Evolutionary conservation across 2,797 vertebrate genomes (phyloP), one percentile per base, ranked within the genome.

Genomic region (Enteromius mattozi): DNA sequence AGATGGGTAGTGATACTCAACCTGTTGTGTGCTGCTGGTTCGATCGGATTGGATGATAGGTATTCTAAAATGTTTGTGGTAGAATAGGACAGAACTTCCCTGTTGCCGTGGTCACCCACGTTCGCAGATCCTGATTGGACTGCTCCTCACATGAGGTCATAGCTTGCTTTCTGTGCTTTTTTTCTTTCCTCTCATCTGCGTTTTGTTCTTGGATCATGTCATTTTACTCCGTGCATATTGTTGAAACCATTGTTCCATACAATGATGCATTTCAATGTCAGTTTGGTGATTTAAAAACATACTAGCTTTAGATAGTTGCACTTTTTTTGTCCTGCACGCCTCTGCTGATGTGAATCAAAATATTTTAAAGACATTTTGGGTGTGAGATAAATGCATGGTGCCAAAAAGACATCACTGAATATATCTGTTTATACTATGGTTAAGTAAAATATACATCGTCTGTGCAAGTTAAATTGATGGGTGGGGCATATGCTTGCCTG

Each of bases 81-180:
- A 86, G 88, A 85, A 84, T 86, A 89, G 88, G 88, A 89, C 88
- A 90, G 89, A 90, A 88, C 87, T 90, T 88, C 89, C 88, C 89
- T 90, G 89, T 90, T 90, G 89, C 89, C 89, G 87, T 90, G 89
- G 89, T 90, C 89, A 90, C 89, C 89, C 89, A 86, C 81, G 70
- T 87, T 87, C 59, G 86, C 85, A 85, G 85, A 83, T 66, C 84
- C 85, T 88, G 86, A 90, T 90, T 90, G 89, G 89, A 85, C 71
- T 81, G 77, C 87, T 87, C 78, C 85, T 85, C 85, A 86, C 86
- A 88, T 90, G 89, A 90, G 86, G 89, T 90, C 89, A 90, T 85
- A 87, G 85, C 87, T 86, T 87, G 87, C 86, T 79, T 86, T 88
- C 78, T 87, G 84, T 86, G 47, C 65, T 45, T 76, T 86, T 65